Conservation (phyloP, 2,113 vertebrate species). For the Thymallus thymallus region DNA sequence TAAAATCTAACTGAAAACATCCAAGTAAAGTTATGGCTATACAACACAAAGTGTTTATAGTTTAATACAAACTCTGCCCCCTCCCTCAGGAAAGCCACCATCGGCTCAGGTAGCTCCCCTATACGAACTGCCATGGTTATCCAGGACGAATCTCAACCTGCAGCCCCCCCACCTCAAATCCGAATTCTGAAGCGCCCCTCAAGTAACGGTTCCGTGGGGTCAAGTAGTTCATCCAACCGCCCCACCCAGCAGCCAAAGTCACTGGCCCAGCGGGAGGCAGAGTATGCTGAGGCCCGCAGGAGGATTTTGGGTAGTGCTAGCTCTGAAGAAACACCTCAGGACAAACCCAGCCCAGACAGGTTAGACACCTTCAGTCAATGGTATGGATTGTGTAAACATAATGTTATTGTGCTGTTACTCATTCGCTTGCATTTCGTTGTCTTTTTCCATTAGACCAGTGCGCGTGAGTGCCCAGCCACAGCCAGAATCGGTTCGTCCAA, state of each 20-base stretch:
- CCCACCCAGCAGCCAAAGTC: conserved; percentile 87
- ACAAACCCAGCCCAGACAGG: conserved; percentile 68
- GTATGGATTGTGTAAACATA: not conserved
- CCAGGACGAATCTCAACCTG: conserved; percentile 89
- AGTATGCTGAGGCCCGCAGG: conserved; percentile 90
- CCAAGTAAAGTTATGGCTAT: not conserved
- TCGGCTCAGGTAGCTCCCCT: conserved; percentile 68
- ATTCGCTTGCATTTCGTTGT: not conserved
- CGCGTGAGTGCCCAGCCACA: conserved; percentile 74
- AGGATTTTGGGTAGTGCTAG: conserved; percentile 92
- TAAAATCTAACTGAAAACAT: not conserved
- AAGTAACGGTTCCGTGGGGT: conserved; percentile 83
- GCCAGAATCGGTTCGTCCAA: conserved; percentile 75
- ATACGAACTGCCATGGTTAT: conserved; percentile 90
- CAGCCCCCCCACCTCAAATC: conserved; percentile 90
- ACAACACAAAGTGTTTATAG: too few relatives aligned
- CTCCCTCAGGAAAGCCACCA: conserved; percentile 74
- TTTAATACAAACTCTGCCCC: not conserved
- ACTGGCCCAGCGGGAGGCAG: conserved; percentile 89
- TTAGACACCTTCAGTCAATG: conserved; percentile 22
- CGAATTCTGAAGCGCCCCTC: conserved; percentile 92
- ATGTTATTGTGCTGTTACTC: not conserved
- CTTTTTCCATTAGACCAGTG: conserved; percentile 69
- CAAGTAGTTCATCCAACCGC: conserved; percentile 71
- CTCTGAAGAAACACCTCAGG: conserved; percentile 85